A percentile compares a stretch with the other conserved stretches of the same genome.
Evolutionary conservation across 2,113 vertebrate genomes (phyloP).

Genomic region (Tupaia chinensis): DNA sequence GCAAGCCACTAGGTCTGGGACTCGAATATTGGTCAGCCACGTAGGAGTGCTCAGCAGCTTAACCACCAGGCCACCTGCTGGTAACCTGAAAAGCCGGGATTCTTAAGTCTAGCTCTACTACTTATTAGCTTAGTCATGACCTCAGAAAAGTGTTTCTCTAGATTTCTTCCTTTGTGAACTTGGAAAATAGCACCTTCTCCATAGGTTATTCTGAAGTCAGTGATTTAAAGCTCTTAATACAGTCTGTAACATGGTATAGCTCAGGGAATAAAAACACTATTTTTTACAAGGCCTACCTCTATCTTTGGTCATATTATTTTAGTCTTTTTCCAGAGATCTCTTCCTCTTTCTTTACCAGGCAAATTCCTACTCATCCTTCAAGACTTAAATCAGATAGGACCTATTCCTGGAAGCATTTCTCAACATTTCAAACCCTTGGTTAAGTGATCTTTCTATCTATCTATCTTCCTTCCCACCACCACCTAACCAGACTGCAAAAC

Average conservation of each 20-base stretch:
- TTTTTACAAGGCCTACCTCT: not conserved
- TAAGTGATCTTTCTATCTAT: not conserved
- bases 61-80: too few relatives aligned
- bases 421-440: constrained; percentile 13
- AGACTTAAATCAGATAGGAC: not conserved
- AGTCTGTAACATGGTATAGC: not conserved
- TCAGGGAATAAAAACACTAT: not conserved
- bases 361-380: not conserved
- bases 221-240: not conserved
- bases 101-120: not conserved
- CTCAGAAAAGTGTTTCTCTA: not conserved
- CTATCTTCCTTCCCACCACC: not conserved
- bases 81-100: not conserved
- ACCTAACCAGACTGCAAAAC: not conserved
- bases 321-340: not conserved
- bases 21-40: too few relatives aligned
- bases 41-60: too few relatives aligned
- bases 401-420: not conserved
- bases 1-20: too few relatives aligned
- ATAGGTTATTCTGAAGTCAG: not conserved
- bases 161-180: not conserved
- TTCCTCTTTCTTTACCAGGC: not conserved
- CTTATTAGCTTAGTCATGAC: not conserved
- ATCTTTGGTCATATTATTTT: not conserved
- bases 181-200: not conserved